These are phyloP conservation scores for Oasisia sp. DNA, from an alignment of 2,888 invertebrate species.

Conservation along the genomic window DNA sequence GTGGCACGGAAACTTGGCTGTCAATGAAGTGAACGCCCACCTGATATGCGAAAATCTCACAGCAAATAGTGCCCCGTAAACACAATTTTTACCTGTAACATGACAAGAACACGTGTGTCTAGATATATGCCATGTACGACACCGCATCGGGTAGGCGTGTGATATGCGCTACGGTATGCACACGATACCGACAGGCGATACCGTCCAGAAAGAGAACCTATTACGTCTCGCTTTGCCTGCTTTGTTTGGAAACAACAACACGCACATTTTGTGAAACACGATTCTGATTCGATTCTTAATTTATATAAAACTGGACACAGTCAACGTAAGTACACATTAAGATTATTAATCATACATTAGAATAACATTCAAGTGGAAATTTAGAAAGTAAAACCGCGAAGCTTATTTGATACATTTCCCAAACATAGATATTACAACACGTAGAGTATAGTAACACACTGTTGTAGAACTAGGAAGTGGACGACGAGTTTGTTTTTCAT, in stretches of 20 bases:
- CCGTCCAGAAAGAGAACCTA: not conserved
- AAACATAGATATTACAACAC: too few relatives aligned
- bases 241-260: not conserved
- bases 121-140: not conserved
- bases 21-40: not conserved
- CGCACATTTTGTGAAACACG: not conserved
- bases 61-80: not conserved
- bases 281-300: too few relatives aligned
- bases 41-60: not conserved
- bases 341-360: too few relatives aligned
- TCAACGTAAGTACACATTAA: too few relatives aligned
- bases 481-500: too few relatives aligned
- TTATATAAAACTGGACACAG: too few relatives aligned
- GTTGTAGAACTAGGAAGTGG: too few relatives aligned
- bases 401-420: too few relatives aligned
- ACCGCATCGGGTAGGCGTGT: not conserved
- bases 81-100: not conserved
- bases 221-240: not conserved
- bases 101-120: conserved; percentile 17
- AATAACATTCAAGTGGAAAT: too few relatives aligned
- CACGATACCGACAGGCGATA: not conserved
- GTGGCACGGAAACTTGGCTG: not conserved
- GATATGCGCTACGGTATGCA: not conserved
- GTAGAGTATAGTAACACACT: too few relatives aligned
- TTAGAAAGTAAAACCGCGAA: too few relatives aligned